Evolutionary conservation across 2,797 vertebrate genomes (phyloP).

Genomic region (Eptatretus atami): DNA sequence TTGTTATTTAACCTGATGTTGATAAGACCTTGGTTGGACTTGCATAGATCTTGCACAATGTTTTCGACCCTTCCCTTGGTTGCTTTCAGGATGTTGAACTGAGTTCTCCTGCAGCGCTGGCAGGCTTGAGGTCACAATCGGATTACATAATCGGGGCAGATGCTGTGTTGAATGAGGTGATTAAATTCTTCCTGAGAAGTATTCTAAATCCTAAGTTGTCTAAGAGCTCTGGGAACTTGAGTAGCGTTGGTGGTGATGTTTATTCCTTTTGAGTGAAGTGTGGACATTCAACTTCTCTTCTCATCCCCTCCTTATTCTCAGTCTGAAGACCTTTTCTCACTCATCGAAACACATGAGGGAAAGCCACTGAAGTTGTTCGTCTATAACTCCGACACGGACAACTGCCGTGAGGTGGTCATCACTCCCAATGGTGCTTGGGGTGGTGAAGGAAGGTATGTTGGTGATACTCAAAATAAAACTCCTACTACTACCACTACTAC

Average conservation of each 20-base stretch:
- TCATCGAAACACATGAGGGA: slow-evolving; percentile 8
- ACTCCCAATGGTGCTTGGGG: slow-evolving; percentile 8
- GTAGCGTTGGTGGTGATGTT: background rate
- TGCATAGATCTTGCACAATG: background rate
- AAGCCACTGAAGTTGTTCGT: slow-evolving; percentile 8
- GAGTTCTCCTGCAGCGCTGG: slow-evolving; percentile 8
- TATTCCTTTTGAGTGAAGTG: background rate
- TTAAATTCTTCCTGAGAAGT: too few relatives aligned
- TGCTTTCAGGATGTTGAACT: slow-evolving; percentile 8
- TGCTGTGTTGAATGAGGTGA: slow-evolving; percentile 7
- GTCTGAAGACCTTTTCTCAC: slow-evolving; percentile 9
- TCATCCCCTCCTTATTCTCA: background rate
- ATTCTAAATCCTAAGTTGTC: too few relatives aligned
- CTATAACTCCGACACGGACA: slow-evolving; percentile 8
- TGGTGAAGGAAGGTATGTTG: slow-evolving; percentile 8
- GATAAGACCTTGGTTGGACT: too few relatives aligned
- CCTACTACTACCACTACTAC: too few relatives aligned
- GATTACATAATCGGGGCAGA: slow-evolving; percentile 9
- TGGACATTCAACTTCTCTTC: background rate
- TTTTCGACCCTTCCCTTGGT: background rate
- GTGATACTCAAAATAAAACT: too few relatives aligned
- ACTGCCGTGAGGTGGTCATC: slow-evolving; percentile 8
- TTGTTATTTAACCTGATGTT: too few relatives aligned
- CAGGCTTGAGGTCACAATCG: slow-evolving; percentile 6
- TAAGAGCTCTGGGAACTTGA: too few relatives aligned